Conservation (phyloP, 2,113 vertebrate genomes). For the Pachyramphus minor region DNA sequence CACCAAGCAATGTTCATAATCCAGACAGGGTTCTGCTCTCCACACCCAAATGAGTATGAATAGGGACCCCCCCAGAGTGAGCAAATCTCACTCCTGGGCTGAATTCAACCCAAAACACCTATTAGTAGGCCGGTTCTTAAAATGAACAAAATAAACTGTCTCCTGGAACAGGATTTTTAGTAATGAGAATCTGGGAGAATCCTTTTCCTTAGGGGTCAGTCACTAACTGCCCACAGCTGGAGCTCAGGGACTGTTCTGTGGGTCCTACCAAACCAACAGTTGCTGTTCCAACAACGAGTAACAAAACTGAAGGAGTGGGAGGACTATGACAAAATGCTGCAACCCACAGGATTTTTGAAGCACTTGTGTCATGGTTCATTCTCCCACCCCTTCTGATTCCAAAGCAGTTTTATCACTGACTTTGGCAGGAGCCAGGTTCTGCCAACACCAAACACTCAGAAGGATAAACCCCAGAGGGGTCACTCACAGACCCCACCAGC, state of each 20-base stretch:
- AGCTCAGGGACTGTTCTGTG: neutral
- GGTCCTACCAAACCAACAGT: neutral
- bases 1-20: neutral
- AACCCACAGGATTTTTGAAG: neutral
- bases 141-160: neutral
- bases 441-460: neutral
- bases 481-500: neutral
- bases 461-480: neutral
- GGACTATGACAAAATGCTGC: neutral
- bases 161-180: neutral
- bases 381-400: neutral
- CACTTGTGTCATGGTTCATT: neutral
- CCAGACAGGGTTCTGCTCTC: neutral
- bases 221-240: neutral
- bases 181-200: neutral
- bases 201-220: neutral
- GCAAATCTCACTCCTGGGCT: neutral
- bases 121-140: neutral
- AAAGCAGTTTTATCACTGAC: neutral
- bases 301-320: neutral
- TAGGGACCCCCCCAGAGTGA: neutral
- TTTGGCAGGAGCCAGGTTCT: neutral
- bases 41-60: neutral
- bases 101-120: neutral
- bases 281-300: neutral